Conservation (phyloP, 37 sponge, comb jelly and placozoan species). For the Lycopodina hypogea region DNA sequence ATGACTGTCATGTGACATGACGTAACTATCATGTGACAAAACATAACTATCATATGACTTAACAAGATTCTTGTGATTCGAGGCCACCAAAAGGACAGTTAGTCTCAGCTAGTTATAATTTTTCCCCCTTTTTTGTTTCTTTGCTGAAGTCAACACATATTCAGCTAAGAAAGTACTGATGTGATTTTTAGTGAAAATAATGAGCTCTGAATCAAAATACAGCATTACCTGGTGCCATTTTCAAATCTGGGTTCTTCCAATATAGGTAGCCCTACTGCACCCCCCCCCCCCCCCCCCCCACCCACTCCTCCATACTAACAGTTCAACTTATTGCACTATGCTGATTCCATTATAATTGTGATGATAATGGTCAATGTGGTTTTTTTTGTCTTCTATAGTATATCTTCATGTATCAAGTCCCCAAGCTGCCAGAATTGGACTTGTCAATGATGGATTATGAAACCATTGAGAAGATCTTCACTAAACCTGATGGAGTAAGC, state of each 20-base stretch:
- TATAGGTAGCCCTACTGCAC: not conserved
- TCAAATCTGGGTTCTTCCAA: not conserved
- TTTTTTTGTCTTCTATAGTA: constrained; percentile 37
- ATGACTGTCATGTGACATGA: too few relatives aligned
- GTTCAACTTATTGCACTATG: not conserved
- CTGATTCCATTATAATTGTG: not conserved
- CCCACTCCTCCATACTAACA: not conserved
- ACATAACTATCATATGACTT: too few relatives aligned
- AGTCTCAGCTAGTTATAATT: too few relatives aligned
- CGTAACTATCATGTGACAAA: too few relatives aligned
- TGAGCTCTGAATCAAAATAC: not conserved
- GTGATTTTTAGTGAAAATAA: too few relatives aligned
- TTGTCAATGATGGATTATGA: constrained; percentile 41
- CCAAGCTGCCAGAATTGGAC: constrained; percentile 53
- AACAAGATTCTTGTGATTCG: too few relatives aligned
- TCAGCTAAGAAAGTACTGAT: too few relatives aligned
- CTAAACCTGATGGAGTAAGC: constrained; percentile 6
- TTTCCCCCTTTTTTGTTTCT: too few relatives aligned
- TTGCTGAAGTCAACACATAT: not conserved
- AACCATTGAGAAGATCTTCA: not conserved
- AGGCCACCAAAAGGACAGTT: not conserved
- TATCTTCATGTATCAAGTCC: constrained; percentile 66
- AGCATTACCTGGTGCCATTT: not conserved
- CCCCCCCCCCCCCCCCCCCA: not conserved
- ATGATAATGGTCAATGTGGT: not conserved